Conservation (phyloP, 1,140 invertebrate genomes). For the Zaprionus nigranus region DNA sequence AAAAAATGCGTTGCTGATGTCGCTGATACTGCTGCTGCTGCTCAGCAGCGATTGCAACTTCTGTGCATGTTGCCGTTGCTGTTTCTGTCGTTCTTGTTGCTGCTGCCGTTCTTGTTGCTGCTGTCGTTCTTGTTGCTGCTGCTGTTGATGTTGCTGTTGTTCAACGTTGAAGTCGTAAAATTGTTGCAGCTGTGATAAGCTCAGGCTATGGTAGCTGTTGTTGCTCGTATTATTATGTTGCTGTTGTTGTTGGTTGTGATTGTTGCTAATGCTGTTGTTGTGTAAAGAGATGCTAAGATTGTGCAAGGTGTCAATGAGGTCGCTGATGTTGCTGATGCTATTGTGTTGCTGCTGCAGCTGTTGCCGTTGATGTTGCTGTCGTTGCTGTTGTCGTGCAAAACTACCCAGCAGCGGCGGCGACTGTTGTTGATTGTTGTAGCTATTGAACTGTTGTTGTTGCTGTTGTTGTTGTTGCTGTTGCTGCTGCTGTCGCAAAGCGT, state of each 20-base stretch:
- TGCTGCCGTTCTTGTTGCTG: constrained; percentile 15
- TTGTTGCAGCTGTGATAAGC: not conserved
- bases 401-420: not conserved
- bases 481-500: constrained; percentile 17
- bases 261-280: constrained; percentile 20
- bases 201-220: constrained; percentile 20
- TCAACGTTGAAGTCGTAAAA: constrained; percentile 3
- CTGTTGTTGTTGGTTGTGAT: constrained; percentile 19
- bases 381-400: constrained; percentile 1
- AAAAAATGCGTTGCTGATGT: constrained; percentile 25
- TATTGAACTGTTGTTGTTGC: constrained; percentile 5
- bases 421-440: constrained; percentile 18
- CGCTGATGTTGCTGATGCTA: constrained; percentile 14
- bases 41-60: constrained; percentile 30
- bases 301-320: constrained; percentile 18
- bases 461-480: constrained; percentile 18
- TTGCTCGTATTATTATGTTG: constrained; percentile 10
- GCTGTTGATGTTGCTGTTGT: constrained; percentile 16
- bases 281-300: constrained; percentile 4
- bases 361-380: not conserved
- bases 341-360: constrained; percentile 18
- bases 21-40: constrained; percentile 18
- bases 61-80: constrained; percentile 33
- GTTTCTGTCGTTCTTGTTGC: constrained; percentile 23
- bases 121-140: constrained; percentile 18